phyloP scores from a whole-genome alignment of 1,140 invertebrate genomes.

The Calosoma granatense region DNA sequence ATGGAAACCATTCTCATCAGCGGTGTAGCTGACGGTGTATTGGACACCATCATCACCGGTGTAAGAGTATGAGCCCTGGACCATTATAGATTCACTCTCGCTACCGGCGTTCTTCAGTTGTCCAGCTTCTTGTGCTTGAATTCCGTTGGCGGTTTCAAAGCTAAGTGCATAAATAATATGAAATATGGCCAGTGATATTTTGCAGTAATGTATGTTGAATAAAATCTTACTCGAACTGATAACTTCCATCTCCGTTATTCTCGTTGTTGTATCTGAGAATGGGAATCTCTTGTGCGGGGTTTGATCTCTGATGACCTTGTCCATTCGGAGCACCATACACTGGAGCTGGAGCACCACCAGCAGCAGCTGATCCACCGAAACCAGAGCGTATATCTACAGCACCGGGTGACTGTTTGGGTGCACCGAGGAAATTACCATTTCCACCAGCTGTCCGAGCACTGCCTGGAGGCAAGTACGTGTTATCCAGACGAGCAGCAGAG shows the following conservation, averaged over 20 bases:
- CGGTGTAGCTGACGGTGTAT: constrained; percentile 30
- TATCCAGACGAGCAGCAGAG: constrained; percentile 40
- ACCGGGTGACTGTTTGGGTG: constrained; percentile 24
- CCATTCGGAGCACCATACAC: not conserved
- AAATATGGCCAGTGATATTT: not conserved
- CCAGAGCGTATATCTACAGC: constrained; percentile 15
- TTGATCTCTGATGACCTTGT: constrained; percentile 8
- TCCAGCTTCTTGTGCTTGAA: constrained; percentile 21
- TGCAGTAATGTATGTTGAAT: not conserved
- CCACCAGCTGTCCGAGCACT: constrained; percentile 43
- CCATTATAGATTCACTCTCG: constrained; percentile 23
- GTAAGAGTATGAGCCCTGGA: constrained; percentile 35
- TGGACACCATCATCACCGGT: constrained; percentile 33
- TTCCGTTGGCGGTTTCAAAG: constrained; percentile 34
- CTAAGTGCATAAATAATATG: constrained; percentile 16
- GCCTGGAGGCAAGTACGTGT: constrained; percentile 49
- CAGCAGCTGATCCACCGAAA: not conserved
- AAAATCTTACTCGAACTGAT: constrained; percentile 24
- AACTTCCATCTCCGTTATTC: constrained; percentile 31
- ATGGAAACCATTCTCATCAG: constrained; percentile 45
- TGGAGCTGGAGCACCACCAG: not conserved
- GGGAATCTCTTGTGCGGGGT: constrained; percentile 16
- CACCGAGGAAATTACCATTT: constrained; percentile 32
- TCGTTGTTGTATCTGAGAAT: constrained; percentile 25
- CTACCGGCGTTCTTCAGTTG: constrained; percentile 14